Evolutionary conservation across 2,113 vertebrate genomes (phyloP), one percentile per base, ranked within the genome.

Genomic region (Echinops telfairi): DNA sequence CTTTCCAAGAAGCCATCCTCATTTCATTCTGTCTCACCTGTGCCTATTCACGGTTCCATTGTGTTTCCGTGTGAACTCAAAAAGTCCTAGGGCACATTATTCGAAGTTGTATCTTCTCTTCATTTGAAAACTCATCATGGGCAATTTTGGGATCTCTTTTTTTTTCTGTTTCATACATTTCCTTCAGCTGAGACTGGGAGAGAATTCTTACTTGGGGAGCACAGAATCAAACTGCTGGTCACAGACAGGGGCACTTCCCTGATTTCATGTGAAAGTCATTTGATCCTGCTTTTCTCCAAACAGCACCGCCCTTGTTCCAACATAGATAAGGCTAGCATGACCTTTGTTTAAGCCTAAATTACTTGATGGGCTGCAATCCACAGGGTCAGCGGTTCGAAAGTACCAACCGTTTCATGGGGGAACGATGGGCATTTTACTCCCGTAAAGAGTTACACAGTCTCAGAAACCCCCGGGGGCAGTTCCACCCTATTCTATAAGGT

Each of bases 51-150:
- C 77, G 23, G 36, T 47, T 36, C 47, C 62, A 40, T 23, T 84
- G 76, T 76, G 68, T 43, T 90, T 73, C 8, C 20, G 27, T 40
- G 27, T 25, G 16, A 78, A 86, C n/a, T 82, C 60, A 62, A 70
- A 76, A 83, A 71, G 64, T 17, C 71, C 23, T 27, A 14, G 27
- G 14, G 12, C 58, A 60, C 66, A 14, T 36, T 84, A 29, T 77
- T 1, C 33, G 1, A 77, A 70, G 2, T 2, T 14, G 2, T 40
- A 33, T 38, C 57, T 64, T 86, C 70, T 86, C 19, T 15, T 27
- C 64, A 25, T 70, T 88, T 90, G 47, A 78, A 86, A 89, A 66
- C 36, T 92, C 57, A 92, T 89, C 57, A 89, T 64, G 12, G 38
- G 62, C 36, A 90, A 85, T 73, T 85, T 36, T 76, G 38, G 77